Conservation (phyloP, 2,797 vertebrate species). For the Lacerta bilineata region DNA sequence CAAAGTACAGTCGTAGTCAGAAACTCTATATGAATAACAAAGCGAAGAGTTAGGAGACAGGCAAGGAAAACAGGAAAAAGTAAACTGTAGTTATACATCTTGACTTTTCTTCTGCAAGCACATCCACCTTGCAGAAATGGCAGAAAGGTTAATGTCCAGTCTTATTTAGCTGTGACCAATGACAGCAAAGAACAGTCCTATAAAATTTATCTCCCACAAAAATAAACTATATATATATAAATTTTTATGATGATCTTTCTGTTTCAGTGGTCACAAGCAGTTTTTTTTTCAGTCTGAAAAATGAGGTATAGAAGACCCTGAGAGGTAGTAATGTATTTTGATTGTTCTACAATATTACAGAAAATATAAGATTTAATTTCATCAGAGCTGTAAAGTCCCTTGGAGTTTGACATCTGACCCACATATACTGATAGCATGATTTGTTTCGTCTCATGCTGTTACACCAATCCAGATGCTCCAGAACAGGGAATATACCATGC, state of each 20-base stretch:
- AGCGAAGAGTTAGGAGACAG: slow-evolving; percentile 86
- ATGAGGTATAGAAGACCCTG: slow-evolving; percentile 96
- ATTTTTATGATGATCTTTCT: slow-evolving; percentile 92
- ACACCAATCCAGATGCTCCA: slow-evolving; percentile 17
- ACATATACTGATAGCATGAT: slow-evolving; percentile 71
- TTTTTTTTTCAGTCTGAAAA: slow-evolving; percentile 88
- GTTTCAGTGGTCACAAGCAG: slow-evolving; percentile 88
- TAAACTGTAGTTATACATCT: slow-evolving; percentile 80
- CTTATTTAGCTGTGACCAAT: slow-evolving; percentile 86
- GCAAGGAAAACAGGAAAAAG: slow-evolving; percentile 76
- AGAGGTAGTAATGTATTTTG: slow-evolving; percentile 97
- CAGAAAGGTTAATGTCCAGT: slow-evolving; percentile 90
- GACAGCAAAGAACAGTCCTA: slow-evolving; percentile 91
- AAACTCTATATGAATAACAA: slow-evolving; percentile 88
- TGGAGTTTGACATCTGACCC: slow-evolving; percentile 78
- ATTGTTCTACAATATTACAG: slow-evolving; percentile 92
- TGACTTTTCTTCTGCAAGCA: slow-evolving; percentile 84
- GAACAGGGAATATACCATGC: slow-evolving; percentile 32
- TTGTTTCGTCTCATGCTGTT: slow-evolving; percentile 73
- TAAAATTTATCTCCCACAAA: slow-evolving; percentile 95
- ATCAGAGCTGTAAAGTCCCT: slow-evolving; percentile 82
- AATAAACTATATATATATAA: slow-evolving; percentile 94
- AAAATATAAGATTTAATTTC: slow-evolving; percentile 85
- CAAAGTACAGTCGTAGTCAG: slow-evolving; percentile 90
- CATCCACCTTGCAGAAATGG: slow-evolving; percentile 87